Conservation (phyloP, 2,888 invertebrate genomes). For the Seladonia tumulorum region DNA sequence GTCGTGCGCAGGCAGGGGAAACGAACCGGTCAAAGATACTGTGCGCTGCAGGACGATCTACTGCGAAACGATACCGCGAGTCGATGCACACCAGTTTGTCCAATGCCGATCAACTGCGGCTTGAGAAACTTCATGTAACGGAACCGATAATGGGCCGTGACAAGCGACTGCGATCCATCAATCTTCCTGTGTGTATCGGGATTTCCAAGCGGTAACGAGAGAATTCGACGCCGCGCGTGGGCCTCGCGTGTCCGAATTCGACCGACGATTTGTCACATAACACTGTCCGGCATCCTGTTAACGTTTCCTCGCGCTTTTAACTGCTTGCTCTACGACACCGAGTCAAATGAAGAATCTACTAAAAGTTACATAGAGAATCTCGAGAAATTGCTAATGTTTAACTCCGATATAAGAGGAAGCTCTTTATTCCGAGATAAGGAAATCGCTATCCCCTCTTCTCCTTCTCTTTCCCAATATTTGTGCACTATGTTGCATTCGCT, state of each 20-base stretch:
- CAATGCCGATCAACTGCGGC: slow-evolving; percentile 56
- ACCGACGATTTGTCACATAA: slow-evolving; percentile 1
- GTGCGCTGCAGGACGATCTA: slow-evolving; percentile 33
- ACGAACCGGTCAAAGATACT: neutral
- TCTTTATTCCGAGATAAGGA: too few species aligned
- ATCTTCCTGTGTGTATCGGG: slow-evolving; percentile 55
- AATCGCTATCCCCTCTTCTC: too few species aligned
- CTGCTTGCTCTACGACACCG: neutral
- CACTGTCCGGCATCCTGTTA: neutral
- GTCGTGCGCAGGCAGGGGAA: neutral
- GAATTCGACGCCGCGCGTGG: neutral
- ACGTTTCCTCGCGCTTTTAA: neutral
- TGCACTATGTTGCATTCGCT: too few species aligned
- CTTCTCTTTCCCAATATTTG: too few species aligned
- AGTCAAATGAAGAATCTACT: too few species aligned
- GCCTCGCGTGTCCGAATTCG: neutral
- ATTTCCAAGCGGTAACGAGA: slow-evolving; percentile 75
- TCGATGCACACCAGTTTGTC: slow-evolving; percentile 66
- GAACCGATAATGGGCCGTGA: slow-evolving; percentile 77
- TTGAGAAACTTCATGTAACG: slow-evolving; percentile 76
- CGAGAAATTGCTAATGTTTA: too few species aligned
- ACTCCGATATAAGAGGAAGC: too few species aligned
- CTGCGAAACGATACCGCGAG: slow-evolving; percentile 16
- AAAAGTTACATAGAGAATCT: too few species aligned
- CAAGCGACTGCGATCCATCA: slow-evolving; percentile 76